Evolutionary conservation across 1,140 invertebrate genomes (phyloP), one percentile per base, ranked within the genome.

Genomic region (Zophobas morio): DNA sequence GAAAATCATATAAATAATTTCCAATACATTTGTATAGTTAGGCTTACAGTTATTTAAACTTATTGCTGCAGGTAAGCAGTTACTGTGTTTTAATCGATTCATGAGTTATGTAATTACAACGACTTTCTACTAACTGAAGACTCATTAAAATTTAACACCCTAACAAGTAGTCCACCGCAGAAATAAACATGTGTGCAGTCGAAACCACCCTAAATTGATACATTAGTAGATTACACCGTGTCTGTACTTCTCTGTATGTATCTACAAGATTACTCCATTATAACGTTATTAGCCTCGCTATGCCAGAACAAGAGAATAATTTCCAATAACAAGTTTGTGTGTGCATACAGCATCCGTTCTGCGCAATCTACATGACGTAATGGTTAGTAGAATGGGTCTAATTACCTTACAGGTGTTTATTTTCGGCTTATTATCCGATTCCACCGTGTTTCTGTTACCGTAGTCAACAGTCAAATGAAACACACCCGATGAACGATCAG

Each of bases 181-280:
- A 20, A 20, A 20, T 20, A 20, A 20, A 8, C 60, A 66, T 63
- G 6, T 63, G 57, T 63, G 57, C 32, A 63, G 57, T 63, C 35
- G 39, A 63, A 66, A 42, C 37, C 39, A 1, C n/a, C 2, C 60
- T 66, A 42, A 66, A 42, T 66, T 66, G 39, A 20, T 32, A 66
- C 39, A 42, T 66, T 66, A 42, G 42, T 66, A 66, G 60, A 42
- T 66, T 66, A 66, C 60, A 66, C 39, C 4, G 60, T 66, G 56
- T 36, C 56, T 60, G 35, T 60, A 60, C 56, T 36, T 60, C 56
- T 60, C 35, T 36, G 56, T 60, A 39, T 66, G 60, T 66, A 66
- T 66, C 37, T 66, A 66, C 60, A 66, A 66, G 60, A 66, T 66
- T 66, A 66, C 60, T 66, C 60, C 60, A 66, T 66, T 66, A 66